Evolutionary conservation across 1,140 invertebrate species (phyloP).

Genomic region (Paraescarpia echinospica): DNA sequence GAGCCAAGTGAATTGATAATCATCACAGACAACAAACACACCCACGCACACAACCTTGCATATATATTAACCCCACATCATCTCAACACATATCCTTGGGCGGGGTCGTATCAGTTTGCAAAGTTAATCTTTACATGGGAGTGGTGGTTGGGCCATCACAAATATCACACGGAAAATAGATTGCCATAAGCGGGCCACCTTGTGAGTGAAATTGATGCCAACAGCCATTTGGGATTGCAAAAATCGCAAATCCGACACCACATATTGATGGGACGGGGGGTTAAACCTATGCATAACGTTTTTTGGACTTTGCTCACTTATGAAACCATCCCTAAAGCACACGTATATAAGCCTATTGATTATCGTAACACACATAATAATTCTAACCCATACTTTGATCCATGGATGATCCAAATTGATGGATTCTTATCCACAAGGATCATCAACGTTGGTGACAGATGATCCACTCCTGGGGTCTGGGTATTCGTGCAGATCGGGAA

Average conservation of each 20-base stretch:
- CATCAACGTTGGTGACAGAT: background rate
- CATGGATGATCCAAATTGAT: background rate
- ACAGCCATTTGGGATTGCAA: too few species aligned
- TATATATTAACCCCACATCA: background rate
- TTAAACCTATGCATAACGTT: too few species aligned
- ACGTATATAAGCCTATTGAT: background rate
- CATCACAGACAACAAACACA: background rate
- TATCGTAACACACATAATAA: background rate
- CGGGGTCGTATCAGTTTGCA: too few species aligned
- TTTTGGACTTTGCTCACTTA: too few species aligned
- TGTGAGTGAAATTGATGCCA: too few species aligned
- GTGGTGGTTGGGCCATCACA: too few species aligned
- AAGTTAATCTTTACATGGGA: too few species aligned
- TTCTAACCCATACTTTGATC: background rate
- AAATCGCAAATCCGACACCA: too few species aligned
- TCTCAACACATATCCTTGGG: background rate
- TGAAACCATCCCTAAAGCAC: background rate
- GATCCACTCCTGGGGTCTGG: background rate
- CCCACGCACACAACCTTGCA: slow-evolving; percentile 2
- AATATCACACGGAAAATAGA: too few species aligned
- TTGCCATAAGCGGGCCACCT: too few species aligned
- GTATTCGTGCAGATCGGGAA: background rate
- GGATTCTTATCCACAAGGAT: background rate
- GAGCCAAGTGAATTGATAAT: background rate
- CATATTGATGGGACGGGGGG: too few species aligned